These are phyloP conservation scores for Argynnis bischoffii DNA, from an alignment of 2,888 invertebrate species.

Conservation along the genomic window DNA sequence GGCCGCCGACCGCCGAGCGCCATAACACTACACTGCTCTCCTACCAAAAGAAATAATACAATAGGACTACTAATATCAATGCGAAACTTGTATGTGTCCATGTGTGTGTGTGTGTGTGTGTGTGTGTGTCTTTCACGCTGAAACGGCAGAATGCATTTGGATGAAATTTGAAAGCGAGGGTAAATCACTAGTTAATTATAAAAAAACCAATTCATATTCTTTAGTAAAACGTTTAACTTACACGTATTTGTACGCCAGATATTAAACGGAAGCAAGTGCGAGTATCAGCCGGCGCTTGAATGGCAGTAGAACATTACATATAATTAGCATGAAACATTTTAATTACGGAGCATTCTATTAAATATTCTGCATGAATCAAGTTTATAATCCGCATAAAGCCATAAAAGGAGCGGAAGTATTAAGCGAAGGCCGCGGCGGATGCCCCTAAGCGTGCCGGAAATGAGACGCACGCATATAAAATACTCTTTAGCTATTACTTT, in stretches of 20 bases:
- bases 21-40: too few relatives aligned
- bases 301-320: background rate
- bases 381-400: constrained; percentile 29
- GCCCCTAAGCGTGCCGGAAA: constrained; percentile 26
- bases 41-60: too few relatives aligned
- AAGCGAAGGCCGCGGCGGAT: constrained; percentile 25
- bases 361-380: constrained; percentile 15
- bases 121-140: too few relatives aligned
- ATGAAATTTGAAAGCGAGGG: too few relatives aligned
- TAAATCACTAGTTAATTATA: too few relatives aligned
- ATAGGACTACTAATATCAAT: too few relatives aligned
- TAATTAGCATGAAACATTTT: constrained; percentile 17
- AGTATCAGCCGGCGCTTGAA: background rate
- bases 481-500: constrained; percentile 6
- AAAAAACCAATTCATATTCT: too few relatives aligned
- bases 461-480: constrained; percentile 29
- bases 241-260: too few relatives aligned
- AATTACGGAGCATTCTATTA: constrained; percentile 20
- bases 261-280: background rate
- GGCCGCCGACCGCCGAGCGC: background rate
- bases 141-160: too few relatives aligned
- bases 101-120: too few relatives aligned
- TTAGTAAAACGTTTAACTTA: too few relatives aligned
- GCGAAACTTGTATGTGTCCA: too few relatives aligned
- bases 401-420: constrained; percentile 30